Base-by-base conservation (phyloP, 1,140 invertebrate genomes). In the Caenorhabditis latens region DNA sequence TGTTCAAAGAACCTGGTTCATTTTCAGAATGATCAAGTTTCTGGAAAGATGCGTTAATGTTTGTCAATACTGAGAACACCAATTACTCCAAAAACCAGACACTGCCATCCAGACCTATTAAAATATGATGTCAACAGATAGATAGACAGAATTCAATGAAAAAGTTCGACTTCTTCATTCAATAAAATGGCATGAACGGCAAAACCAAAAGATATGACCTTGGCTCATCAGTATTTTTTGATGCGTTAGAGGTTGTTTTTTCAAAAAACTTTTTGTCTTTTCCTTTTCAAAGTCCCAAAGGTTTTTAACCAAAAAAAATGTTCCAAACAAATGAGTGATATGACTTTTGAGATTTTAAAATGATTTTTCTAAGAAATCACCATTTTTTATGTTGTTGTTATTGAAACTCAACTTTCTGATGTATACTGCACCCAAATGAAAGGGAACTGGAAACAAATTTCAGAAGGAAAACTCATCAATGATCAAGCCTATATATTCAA, bases 81-180 rank as follows among this genome's bases (percentile, higher is more conserved):
- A 0, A 32, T 32, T 32, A 32, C 32, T 32, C 32, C 32, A 32
- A 32, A 32, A 32, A 32, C 32, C 32, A 32, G 1, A 32, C 0
- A 32, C 32, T 32, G 32, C 32, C 32, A 8, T 19, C 16, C 4
- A n/a, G 57, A n/a, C 24, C 61, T 5, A 40, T 24, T 32, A 32
- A 63, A 63, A 21, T 24, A 63, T 63, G 61, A 63, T 63, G 61
- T 63, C 6, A 63, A 63, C 24, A 53, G 50, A 53, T 58, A 14
- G 24, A 40, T 24, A 32, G 21, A 40, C 61, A 2, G 24, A 32
- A 32, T 63, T 63, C 9, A 13, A 1, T 32, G 61, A 32, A 63
- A 63, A 63, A 63, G 61, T 40, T 63, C 24, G 61, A n/a, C 8
- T 58, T 8, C n/a, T 21, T 65, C 65, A 71, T 71, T 71, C 65